phyloP scores from a whole-genome alignment of 2,113 vertebrate genomes.

The Arizona elegans region DNA sequence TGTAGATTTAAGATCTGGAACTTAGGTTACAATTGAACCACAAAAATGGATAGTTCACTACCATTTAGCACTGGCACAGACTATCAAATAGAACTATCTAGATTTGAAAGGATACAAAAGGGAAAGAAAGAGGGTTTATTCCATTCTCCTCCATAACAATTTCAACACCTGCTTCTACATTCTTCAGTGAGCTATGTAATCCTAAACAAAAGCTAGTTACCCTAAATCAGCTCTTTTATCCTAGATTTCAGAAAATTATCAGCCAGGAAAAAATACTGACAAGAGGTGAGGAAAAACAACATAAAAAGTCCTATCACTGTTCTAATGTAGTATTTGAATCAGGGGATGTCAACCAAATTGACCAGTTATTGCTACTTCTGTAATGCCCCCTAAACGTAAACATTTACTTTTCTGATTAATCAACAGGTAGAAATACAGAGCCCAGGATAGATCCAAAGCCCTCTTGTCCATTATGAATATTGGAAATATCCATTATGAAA shows the following conservation, averaged over 20 bases:
- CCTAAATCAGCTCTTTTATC: background rate
- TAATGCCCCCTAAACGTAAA: background rate
- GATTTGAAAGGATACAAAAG: background rate
- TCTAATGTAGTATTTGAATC: background rate
- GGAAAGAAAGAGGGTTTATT: background rate
- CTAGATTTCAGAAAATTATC: background rate
- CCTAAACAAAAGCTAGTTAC: background rate
- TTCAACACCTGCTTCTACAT: background rate
- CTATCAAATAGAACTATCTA: background rate
- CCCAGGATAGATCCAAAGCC: background rate
- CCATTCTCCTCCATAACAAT: background rate
- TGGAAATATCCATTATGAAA: background rate
- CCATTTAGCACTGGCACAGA: background rate
- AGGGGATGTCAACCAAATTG: background rate
- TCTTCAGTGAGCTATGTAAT: background rate
- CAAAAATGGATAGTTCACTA: background rate
- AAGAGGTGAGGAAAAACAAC: background rate
- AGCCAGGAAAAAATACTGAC: background rate
- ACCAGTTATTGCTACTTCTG: background rate
- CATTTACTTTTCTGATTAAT: background rate
- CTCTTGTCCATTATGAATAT: background rate
- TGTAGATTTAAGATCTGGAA: background rate
- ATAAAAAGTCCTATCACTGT: background rate
- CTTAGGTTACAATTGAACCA: background rate
- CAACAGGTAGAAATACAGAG: background rate